Base-by-base conservation (phyloP, 2,888 invertebrate genomes). In the Portevinia maculata region DNA sequence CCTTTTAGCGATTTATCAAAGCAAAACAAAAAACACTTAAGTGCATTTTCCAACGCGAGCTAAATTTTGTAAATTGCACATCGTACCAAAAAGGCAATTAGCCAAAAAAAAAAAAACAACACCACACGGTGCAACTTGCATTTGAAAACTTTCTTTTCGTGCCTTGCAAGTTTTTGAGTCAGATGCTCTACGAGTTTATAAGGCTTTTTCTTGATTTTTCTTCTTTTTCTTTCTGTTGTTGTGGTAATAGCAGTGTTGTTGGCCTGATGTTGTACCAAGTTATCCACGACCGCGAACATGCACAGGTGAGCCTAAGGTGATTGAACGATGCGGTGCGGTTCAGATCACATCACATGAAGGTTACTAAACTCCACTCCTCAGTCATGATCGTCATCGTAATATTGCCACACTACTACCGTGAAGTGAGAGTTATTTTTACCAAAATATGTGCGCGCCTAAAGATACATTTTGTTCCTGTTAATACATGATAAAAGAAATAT, bases 141-240 rank as follows among this genome's bases (percentile, higher is more conserved):
- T 60, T 57, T 46, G 48, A 65, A 76, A 83, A 83, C 81, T 83
- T 83, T 83, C 81, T 83, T 83, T 83, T 83, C 81, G 81, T 76
- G 76, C 52, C 48, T 65, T 48, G 70, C 70, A 21, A 81, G 70
- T 59, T 65, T 57, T 48, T 19, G 41, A 69, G 46, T 70, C 75
- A 53, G 79, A 75, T 75, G 75, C 62, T 78, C 52, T n/a, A 57
- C 41, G 64, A 34, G 41, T 57, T 71, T 62, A 57, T 53, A 59
- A 71, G 70, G 24, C 24, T 24, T 24, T 24, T 24, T 24, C 24
- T 24, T 24, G 2, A 62, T 62, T 79, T 73, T 32, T 13, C 28
- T 41, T 50, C 19, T 39, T 55, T 46, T 39, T 37, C 4, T 37
- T 11, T 30, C 44, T 53, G 44, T 24, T 37, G 53, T 67, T 44